Evolutionary conservation across 2,113 vertebrate genomes (phyloP), one percentile per base, ranked within the genome.

Genomic region (Limnothrissa miodon): DNA sequence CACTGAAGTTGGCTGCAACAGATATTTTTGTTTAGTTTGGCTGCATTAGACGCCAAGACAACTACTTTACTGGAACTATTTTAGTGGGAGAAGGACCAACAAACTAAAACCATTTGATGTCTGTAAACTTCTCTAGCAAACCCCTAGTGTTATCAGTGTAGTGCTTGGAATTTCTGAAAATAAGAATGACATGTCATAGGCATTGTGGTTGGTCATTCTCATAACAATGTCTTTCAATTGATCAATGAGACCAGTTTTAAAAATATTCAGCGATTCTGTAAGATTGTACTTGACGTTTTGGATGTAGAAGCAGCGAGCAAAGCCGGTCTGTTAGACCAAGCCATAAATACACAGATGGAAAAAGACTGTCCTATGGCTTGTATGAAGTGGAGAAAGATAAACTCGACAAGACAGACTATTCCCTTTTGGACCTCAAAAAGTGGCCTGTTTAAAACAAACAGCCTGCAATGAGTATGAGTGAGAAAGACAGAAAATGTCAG

Each of bases 401-500:
- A 74, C 25, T 74, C 10, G 33, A 74, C 2, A 74, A 36, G 66
- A 74, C 66, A 74, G 66, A 10, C 66, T 74, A 74, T 74, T 74
- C 66, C 66, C 66, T 15, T 36, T 11, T 74, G 66, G 25, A 74
- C 66, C 29, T 17, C 36, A 74, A 66, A 36, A 74, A 74, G 66
- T 74, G 66, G 10, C 4, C 66, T 74, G 9, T 33, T 36, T 36
- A 36, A 74, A 74, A 74, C 66, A 74, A 74, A 74, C 25, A 74
- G 33, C 13, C 25, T 74, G 66, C 33, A 74, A 17, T 74, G 66
- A 74, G 66, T 36, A 15, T 74, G 66, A 74, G 66, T 74, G 66
- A 36, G 66, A 36, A 74, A 74, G 66, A 74, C 66, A 74, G 66
- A 74, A 36, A 33, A 33, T 74, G 66, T 74, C 66, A 74, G 66